Conservation (phyloP, 2,113 vertebrate genomes). For the Rhinogobius similis region DNA sequence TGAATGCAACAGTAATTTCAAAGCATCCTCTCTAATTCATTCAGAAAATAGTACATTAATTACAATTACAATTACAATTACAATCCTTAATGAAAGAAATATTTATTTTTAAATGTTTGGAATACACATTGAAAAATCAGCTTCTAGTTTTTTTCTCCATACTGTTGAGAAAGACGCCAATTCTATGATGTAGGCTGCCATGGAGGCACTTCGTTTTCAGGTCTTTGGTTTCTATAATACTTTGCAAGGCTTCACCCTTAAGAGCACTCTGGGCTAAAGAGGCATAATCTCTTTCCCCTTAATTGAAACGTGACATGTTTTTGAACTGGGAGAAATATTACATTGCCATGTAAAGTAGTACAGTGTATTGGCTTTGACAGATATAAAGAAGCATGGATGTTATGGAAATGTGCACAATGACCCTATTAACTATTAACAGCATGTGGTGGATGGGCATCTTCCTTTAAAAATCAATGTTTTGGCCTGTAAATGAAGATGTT, state of each 20-base stretch:
- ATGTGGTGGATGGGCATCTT: conserved; percentile 42
- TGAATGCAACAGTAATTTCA: no score
- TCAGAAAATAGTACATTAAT: background rate
- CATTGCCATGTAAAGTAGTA: conserved; percentile 24
- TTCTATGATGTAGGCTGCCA: conserved; percentile 55
- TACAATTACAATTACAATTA: no score
- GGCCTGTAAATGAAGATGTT: conserved; percentile 25
- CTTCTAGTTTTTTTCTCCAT: background rate
- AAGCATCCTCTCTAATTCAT: background rate
- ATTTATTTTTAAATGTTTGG: background rate
- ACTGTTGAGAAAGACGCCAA: conserved; percentile 14
- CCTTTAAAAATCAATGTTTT: conserved; percentile 29
- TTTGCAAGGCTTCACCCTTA: conserved; percentile 53
- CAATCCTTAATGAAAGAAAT: background rate
- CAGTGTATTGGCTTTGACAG: conserved; percentile 17
- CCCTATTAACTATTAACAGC: conserved; percentile 50
- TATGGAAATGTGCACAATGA: conserved; percentile 26
- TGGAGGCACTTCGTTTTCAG: conserved; percentile 72
- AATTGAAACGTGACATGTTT: conserved; percentile 22
- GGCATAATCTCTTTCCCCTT: conserved; percentile 46
- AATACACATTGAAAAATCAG: background rate
- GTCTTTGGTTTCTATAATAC: conserved; percentile 71
- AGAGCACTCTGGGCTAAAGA: conserved; percentile 67
- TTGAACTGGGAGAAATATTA: conserved; percentile 25
- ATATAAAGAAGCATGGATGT: conserved; percentile 7